phyloP scores from a whole-genome alignment of 2,797 vertebrate genomes.

The Danio kyathit region DNA sequence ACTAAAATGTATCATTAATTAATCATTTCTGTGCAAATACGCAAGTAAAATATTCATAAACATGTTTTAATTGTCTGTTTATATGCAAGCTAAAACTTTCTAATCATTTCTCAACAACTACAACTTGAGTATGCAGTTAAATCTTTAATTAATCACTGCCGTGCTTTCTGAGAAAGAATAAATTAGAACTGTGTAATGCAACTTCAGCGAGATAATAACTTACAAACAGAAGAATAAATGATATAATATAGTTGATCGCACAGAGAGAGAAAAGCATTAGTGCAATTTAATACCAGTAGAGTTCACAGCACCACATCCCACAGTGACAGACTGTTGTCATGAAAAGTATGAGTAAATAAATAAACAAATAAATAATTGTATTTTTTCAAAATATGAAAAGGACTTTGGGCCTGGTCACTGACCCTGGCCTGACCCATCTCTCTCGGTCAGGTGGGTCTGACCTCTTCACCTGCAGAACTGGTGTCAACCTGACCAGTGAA shows the following conservation, averaged over 20 bases:
- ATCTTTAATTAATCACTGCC: not conserved
- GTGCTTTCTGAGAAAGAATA: not conserved
- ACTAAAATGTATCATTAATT: too few species aligned
- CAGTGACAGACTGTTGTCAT: not conserved
- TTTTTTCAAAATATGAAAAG: constrained; percentile 13
- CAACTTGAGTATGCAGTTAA: too few species aligned
- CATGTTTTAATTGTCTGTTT: too few species aligned
- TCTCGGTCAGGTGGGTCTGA: constrained; percentile 75
- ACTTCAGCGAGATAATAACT: not conserved
- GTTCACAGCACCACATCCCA: not conserved
- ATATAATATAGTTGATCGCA: not conserved
- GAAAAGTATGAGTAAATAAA: not conserved
- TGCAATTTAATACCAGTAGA: not conserved
- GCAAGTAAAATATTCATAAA: too few species aligned
- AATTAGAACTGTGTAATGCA: not conserved
- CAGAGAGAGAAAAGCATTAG: not conserved
- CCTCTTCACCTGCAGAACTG: constrained; percentile 75
- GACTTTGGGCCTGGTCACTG: constrained; percentile 59
- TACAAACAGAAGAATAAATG: not conserved
- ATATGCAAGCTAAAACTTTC: too few species aligned
- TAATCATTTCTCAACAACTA: too few species aligned
- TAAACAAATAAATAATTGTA: not conserved
- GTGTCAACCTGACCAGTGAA: constrained; percentile 74
- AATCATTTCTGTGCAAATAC: too few species aligned
- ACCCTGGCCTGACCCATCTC: constrained; percentile 69